These are phyloP conservation scores for Leptatherina wallacei DNA, from an alignment of 2,797 vertebrate genomes.

Conservation along the genomic window DNA sequence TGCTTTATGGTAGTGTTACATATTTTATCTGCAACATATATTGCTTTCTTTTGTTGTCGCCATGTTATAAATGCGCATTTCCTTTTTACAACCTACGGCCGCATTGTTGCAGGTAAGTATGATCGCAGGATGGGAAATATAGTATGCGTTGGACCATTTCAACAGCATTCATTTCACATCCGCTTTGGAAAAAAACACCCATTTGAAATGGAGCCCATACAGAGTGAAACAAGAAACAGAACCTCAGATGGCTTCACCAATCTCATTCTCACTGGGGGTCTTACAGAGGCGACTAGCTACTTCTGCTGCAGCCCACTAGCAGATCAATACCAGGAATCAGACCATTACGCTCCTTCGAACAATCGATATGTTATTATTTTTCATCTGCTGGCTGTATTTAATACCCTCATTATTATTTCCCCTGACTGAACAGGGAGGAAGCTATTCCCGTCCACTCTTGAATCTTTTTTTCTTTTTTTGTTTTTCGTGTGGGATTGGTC, in stretches of 20 bases:
- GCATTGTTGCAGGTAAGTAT: conserved; percentile 38
- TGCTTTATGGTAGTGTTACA: conserved; percentile 6
- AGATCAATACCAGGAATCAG: conserved; percentile 86
- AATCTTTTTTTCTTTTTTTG: conserved; percentile 45
- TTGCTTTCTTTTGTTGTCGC: conserved; percentile 7
- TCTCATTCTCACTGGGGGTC: conserved; percentile 82
- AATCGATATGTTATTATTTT: conserved; percentile 90
- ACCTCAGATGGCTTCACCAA: conserved; percentile 76
- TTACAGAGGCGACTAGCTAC: conserved; percentile 67
- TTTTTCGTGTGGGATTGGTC: conserved; percentile 32
- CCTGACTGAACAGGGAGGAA: conserved; percentile 76
- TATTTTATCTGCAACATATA: conserved; percentile 21
- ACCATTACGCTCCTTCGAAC: conserved; percentile 83
- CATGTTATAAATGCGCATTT: conserved; percentile 22
- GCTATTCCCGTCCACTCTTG: conserved; percentile 65
- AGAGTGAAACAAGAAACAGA: conserved; percentile 72
- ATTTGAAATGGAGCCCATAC: conserved; percentile 64
- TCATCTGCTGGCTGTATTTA: conserved; percentile 88
- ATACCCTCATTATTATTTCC: conserved; percentile 86
- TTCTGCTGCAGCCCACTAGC: conserved; percentile 63
- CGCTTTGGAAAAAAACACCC: conserved; percentile 36
- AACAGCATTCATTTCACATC: conserved; percentile 70
- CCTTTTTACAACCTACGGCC: conserved; percentile 18
- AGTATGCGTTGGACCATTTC: conserved; percentile 54
- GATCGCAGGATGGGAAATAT: conserved; percentile 58